A percentile compares a stretch with the other conserved stretches of the same genome.
phyloP scores from a whole-genome alignment of 2,888 invertebrate genomes.

The Xanthorhoe spadicearia region DNA sequence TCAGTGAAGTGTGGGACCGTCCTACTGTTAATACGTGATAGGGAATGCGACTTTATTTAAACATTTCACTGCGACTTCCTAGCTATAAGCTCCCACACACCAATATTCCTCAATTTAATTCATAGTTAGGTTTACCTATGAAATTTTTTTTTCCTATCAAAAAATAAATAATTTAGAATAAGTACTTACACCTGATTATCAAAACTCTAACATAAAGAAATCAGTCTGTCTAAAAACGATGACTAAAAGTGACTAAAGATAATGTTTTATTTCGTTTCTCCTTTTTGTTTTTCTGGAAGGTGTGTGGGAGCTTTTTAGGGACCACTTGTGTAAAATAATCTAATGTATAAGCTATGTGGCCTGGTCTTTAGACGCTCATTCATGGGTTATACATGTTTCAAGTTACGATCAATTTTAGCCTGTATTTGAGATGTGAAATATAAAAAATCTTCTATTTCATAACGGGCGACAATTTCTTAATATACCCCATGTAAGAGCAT shows the following conservation, averaged over 20 bases:
- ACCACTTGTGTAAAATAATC: constrained; percentile 8
- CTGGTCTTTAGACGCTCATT: not conserved
- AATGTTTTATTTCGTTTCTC: too few relatives aligned
- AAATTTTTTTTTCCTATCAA: too few relatives aligned
- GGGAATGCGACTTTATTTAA: constrained; percentile 60
- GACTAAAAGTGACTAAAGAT: too few relatives aligned
- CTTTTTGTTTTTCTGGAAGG: not conserved
- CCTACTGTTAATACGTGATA: constrained; percentile 79
- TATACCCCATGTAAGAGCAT: not conserved
- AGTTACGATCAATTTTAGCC: too few relatives aligned
- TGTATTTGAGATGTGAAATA: too few relatives aligned
- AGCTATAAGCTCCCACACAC: not conserved
- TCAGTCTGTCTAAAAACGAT: too few relatives aligned
- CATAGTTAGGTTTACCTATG: not conserved
- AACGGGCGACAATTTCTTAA: not conserved
- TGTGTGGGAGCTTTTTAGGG: not conserved
- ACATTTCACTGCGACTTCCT: constrained; percentile 24
- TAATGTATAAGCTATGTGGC: constrained; percentile 7
- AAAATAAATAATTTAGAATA: too few relatives aligned
- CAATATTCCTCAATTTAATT: not conserved
- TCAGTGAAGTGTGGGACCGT: constrained; percentile 83
- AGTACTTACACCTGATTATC: too few relatives aligned
- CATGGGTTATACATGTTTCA: not conserved
- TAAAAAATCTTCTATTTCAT: not conserved
- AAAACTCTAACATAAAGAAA: too few relatives aligned